Base-by-base conservation (phyloP, 2,888 invertebrate species). In the Amphimallon solstitiale region DNA sequence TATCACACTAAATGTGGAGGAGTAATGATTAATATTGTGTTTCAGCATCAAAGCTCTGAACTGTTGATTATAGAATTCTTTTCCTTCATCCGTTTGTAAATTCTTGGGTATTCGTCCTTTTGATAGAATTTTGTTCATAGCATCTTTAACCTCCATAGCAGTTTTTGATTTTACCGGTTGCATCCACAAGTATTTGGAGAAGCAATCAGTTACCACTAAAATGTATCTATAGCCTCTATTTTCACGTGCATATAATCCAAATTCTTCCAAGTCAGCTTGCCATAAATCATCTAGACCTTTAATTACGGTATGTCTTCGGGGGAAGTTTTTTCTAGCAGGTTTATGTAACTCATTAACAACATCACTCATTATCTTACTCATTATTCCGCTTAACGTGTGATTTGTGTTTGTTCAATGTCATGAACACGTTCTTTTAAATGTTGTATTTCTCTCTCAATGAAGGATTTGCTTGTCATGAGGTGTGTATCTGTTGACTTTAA, bases 131-230 rank as follows among this genome's bases (percentile, higher is more conserved):
- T 67, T 62, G 34, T 62, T 46, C 69, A 76, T 71, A 19, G 68
- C 74, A 21, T 63, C 40, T 10, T 69, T 67, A 6, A 79, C 75
- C 63, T 77, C 75, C 45, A 67, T 59, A 15, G 66, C 77, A 56
- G 62, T 72, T 74, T 80, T 80, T 10, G 67, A 73, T 72, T 80
- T 81, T 5, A 80, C 38, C 2, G 79, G 76, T 45, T 71, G 62
- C 35, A 74, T 75, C 78, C 78, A 82, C 3, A 78, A 75, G 73
- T 71, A 82, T 73, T 82, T 82, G 2, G 79, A 80, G 72, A 80
- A 81, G 23, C 72, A 70, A 72, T 82, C 79, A 43, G 80, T 82
- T 12, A 79, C 73, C n/a, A 77, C 75, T 62, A 82, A 69, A 38
- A 82, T 68, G 63, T 76, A 80, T 64, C 75, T 75, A 65, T 70